Base-by-base conservation (phyloP, 2,113 vertebrate species). In the Tauraco erythrolophus region DNA sequence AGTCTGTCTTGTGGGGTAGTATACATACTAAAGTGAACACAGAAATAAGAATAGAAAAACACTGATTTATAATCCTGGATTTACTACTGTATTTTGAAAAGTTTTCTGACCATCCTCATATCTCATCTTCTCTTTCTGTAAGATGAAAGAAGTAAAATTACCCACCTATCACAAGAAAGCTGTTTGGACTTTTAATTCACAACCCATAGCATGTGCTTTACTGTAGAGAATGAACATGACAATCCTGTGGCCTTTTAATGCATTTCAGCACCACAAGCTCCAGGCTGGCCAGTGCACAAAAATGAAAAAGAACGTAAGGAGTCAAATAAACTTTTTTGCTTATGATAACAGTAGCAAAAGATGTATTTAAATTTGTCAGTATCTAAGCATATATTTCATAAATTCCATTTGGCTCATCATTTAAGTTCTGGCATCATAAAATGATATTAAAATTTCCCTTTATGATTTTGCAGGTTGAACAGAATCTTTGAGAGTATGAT, bases 61-160 rank as follows among this genome's bases (percentile, higher is more conserved):
- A 57, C 8, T 77, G 74, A 82, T 93, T 84, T 93, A 84, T 82
- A 78, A 60, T 41, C 45, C 19, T 72, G 19, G 56, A 91, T 64
- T 78, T 81, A 77, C 24, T 76, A 33, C 9, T 41, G 25, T 0
- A 64, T 89, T 75, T 43, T 48, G 19, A 35, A 53, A 91, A 70
- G 23, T 62, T 81, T 92, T 23, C 41, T 45, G 41, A 43, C 8
- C 13, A 39, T 60, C 14, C 7, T 43, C 22, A 27, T 53, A 21
- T 58, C 46, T 81, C 39, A 62, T 74, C 35, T 90, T 77, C 45
- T 82, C 33, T 72, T 76, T 83, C 75, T 86, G 19, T 50, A 84
- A 91, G 9, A 69, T 76, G 57, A 88, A 94, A 88, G 30, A 88
- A 85, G 90, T 82, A 41, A 88, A 93, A 84, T 62, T 74, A 77